phyloP scores from a whole-genome alignment of 2,797 vertebrate genomes.

The Macropodus opercularis region DNA sequence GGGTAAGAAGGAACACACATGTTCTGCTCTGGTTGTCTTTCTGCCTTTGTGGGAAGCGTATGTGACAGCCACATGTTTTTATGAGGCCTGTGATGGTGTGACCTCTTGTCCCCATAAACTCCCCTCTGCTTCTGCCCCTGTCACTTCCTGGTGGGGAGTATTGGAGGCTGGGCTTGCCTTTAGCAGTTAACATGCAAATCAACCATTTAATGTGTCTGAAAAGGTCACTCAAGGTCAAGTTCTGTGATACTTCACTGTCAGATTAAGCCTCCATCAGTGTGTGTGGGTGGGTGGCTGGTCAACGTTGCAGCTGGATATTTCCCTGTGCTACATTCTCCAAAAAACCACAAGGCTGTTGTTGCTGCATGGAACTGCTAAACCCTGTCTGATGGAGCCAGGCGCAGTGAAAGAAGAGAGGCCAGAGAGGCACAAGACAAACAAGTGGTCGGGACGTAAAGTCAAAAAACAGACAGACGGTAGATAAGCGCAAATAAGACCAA shows the following conservation, averaged over 20 bases:
- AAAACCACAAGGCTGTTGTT: neutral
- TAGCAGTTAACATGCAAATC: constrained; percentile 81
- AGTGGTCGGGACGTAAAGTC: constrained; percentile 11
- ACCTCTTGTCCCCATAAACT: constrained; percentile 74
- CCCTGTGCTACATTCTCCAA: constrained; percentile 32
- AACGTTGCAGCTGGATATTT: constrained; percentile 58
- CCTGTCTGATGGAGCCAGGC: constrained; percentile 13
- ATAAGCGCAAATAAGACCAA: constrained; percentile 22
- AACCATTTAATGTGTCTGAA: constrained; percentile 68
- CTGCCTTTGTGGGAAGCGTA: constrained; percentile 22
- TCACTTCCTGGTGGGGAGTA: constrained; percentile 47
- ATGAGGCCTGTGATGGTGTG: constrained; percentile 60
- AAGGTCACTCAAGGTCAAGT: constrained; percentile 66
- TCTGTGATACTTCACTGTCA: constrained; percentile 75
- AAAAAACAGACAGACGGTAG: constrained; percentile 33
- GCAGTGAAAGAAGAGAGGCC: constrained; percentile 13
- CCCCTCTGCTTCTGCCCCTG: constrained; percentile 56
- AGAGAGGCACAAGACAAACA: constrained; percentile 9
- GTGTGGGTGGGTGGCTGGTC: constrained; percentile 38
- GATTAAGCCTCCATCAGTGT: constrained; percentile 42
- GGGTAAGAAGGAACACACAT: constrained; percentile 39
- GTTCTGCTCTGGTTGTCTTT: constrained; percentile 39
- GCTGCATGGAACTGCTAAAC: neutral
- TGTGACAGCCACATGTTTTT: constrained; percentile 47
- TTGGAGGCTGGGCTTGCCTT: constrained; percentile 33